These are phyloP conservation scores for Isaurus tuberculatus DNA, from an alignment of 92 coral and sea anemone genomes.

Conservation along the genomic window DNA sequence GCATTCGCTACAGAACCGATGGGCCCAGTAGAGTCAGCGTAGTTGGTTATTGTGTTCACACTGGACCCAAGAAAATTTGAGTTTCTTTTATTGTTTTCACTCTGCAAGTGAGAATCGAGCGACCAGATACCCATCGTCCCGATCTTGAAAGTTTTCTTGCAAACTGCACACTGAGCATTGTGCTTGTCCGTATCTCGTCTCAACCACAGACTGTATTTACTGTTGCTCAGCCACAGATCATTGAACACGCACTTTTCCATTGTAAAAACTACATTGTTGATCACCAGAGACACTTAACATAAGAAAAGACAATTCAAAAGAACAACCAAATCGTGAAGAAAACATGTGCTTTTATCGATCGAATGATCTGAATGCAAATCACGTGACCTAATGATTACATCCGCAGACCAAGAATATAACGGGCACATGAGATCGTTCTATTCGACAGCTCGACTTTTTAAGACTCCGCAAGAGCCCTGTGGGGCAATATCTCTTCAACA, in stretches of 20 bases:
- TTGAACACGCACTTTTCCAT: no score
- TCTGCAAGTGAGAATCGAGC: constrained; percentile 29
- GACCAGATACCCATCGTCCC: constrained; percentile 22
- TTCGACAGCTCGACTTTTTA: neutral
- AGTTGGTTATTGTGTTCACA: constrained; percentile 38
- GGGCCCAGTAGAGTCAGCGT: constrained; percentile 37
- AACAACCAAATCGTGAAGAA: constrained; percentile 2
- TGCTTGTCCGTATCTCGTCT: neutral
- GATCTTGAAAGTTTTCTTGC: constrained; percentile 20
- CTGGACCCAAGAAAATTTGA: constrained; percentile 16
- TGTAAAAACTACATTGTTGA: no score
- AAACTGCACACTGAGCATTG: constrained; percentile 6
- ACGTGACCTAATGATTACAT: constrained; percentile 11
- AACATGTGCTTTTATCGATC: neutral
- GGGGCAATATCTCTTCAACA: no score
- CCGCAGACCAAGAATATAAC: no score
- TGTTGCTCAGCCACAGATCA: no score
- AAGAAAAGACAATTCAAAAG: no score
- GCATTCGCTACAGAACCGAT: constrained; percentile 8
- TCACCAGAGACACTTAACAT: no score
- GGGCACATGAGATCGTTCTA: neutral
- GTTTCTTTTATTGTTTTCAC: constrained; percentile 22
- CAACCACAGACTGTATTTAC: no score
- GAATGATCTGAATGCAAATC: constrained; percentile 23
- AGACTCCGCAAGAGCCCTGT: no score